Percentiles rank a stretch among this genome's conserved stretches.
These are phyloP conservation scores for Thunnus albacares DNA, from an alignment of 2,797 vertebrate species.

Conservation along the genomic window DNA sequence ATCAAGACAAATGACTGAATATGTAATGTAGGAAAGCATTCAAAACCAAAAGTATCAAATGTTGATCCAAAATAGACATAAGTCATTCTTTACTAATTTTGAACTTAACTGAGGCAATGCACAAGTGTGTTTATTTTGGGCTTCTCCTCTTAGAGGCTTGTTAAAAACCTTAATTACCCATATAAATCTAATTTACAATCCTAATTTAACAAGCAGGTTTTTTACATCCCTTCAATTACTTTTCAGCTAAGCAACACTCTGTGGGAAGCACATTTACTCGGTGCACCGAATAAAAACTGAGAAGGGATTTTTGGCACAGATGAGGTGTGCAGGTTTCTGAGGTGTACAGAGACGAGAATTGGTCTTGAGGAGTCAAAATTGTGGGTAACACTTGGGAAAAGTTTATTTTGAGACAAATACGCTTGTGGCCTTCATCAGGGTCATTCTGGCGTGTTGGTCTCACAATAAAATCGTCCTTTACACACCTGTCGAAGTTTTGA, in stretches of 20 bases:
- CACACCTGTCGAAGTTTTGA: too few species aligned
- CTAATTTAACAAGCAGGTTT: constrained; percentile 34
- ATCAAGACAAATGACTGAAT: not conserved
- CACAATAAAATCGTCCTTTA: too few species aligned
- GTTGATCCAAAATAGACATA: not conserved
- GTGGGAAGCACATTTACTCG: constrained; percentile 24
- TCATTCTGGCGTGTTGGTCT: too few species aligned
- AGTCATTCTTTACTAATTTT: constrained; percentile 3
- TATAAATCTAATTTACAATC: constrained; percentile 48
- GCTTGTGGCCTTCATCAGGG: too few species aligned
- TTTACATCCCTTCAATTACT: constrained; percentile 38
- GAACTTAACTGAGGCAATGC: not conserved
- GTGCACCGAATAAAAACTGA: not conserved
- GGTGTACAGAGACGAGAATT: not conserved
- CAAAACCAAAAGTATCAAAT: not conserved
- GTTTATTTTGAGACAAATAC: not conserved
- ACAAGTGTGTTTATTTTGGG: constrained; percentile 17
- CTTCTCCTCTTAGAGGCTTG: constrained; percentile 24
- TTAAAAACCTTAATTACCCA: constrained; percentile 57
- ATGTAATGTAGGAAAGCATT: not conserved
- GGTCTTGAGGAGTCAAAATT: not conserved
- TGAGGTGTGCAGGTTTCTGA: not conserved
- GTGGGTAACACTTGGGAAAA: too few species aligned
- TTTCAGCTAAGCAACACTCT: constrained; percentile 14
- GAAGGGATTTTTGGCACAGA: not conserved